phyloP scores from a whole-genome alignment of 2,888 invertebrate genomes.

The Sphecodes monilicornis region DNA sequence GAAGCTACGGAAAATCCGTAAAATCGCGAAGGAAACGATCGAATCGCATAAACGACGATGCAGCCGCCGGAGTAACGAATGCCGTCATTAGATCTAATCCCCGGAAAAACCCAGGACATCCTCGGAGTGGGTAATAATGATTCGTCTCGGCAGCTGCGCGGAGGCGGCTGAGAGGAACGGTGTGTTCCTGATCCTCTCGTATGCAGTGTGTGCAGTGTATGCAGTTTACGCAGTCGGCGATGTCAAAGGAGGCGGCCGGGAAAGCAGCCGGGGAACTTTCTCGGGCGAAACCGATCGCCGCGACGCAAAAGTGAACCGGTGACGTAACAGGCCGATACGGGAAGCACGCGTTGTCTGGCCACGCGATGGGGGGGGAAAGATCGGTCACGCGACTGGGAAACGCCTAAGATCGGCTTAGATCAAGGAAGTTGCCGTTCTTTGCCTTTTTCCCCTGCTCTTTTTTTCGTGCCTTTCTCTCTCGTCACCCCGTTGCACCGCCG shows the following conservation, averaged over 20 bases:
- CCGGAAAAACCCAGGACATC: not conserved
- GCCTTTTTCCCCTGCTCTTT: slow-evolving; percentile 49
- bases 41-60: not conserved
- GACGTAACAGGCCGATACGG: slow-evolving; percentile 60
- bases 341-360: slow-evolving; percentile 43
- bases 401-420: slow-evolving; percentile 64
- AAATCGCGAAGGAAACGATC: not conserved
- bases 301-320: slow-evolving; percentile 52
- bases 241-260: slow-evolving; percentile 44
- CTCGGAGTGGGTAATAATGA: not conserved
- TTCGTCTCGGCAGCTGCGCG: too few species aligned
- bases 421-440: slow-evolving; percentile 65
- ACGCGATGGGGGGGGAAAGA: slow-evolving; percentile 41
- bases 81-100: slow-evolving; percentile 6
- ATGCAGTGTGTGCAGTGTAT: not conserved
- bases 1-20: not conserved
- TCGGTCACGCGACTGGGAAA: slow-evolving; percentile 66
- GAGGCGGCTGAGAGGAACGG: not conserved
- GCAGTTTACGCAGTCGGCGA: slow-evolving; percentile 31
- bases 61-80: not conserved
- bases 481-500: not conserved
- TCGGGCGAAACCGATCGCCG: slow-evolving; percentile 31
- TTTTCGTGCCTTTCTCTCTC: slow-evolving; percentile 48
- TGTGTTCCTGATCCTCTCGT: not conserved
- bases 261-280: slow-evolving; percentile 56